These are phyloP conservation scores for Drosophila melanica DNA, from an alignment of 1,140 invertebrate species.

Conservation along the genomic window DNA sequence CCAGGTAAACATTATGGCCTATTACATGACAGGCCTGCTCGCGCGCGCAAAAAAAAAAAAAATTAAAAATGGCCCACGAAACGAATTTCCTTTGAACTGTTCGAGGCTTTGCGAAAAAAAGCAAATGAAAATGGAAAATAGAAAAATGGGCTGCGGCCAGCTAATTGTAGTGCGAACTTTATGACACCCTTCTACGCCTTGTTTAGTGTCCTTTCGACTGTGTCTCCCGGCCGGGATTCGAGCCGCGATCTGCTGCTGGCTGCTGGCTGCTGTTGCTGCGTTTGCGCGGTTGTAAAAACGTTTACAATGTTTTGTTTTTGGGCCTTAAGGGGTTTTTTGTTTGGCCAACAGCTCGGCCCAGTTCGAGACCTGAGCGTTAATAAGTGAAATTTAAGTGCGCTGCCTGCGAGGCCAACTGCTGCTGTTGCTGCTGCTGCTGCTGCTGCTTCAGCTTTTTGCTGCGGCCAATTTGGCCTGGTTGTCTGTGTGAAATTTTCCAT, in stretches of 20 bases:
- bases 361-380: slow-evolving; percentile 37
- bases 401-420: slow-evolving; percentile 48
- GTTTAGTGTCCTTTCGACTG: slow-evolving; percentile 64
- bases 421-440: slow-evolving; percentile 18
- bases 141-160: slow-evolving; percentile 66
- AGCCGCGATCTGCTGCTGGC: neutral
- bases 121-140: slow-evolving; percentile 5
- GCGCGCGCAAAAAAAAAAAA: slow-evolving; percentile 35
- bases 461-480: slow-evolving; percentile 32
- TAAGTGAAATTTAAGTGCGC: slow-evolving; percentile 69
- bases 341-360: slow-evolving; percentile 40
- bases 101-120: slow-evolving; percentile 69
- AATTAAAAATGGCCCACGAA: slow-evolving; percentile 31
- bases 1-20: slow-evolving; percentile 61
- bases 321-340: slow-evolving; percentile 79
- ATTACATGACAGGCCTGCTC: slow-evolving; percentile 62
- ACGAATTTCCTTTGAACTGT: slow-evolving; percentile 65
- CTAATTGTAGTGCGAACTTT: slow-evolving; percentile 76
- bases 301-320: slow-evolving; percentile 73
- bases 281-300: slow-evolving; percentile 42
- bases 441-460: neutral
- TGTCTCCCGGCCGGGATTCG: too few relatives aligned
- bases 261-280: neutral
- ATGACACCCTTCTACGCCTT: slow-evolving; percentile 52
- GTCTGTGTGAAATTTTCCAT: slow-evolving; percentile 44